Conservation (phyloP, 1,140 invertebrate species). For the Metaphire vulgaris region DNA sequence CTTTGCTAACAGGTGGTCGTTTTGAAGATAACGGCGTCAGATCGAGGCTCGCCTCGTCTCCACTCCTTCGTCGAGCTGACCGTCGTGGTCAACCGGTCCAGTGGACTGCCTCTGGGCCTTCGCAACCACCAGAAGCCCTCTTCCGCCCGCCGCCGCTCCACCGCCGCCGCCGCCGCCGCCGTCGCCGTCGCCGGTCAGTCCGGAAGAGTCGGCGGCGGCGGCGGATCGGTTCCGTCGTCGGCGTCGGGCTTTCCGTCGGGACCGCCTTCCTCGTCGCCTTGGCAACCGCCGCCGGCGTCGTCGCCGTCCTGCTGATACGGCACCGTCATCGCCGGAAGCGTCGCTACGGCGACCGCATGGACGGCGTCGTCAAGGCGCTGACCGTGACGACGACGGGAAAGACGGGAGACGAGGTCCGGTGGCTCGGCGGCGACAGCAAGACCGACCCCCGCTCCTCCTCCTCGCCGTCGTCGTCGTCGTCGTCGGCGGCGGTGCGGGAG, state of each 20-base stretch:
- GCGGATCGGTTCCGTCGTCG: background rate
- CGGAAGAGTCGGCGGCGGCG: too few species aligned
- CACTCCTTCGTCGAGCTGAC: background rate
- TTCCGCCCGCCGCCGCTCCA: background rate
- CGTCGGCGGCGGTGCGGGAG: too few species aligned
- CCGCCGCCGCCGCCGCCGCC: too few species aligned
- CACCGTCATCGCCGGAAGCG: background rate
- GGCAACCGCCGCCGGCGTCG: too few species aligned
- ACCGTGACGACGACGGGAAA: too few species aligned
- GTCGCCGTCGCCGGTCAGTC: too few species aligned
- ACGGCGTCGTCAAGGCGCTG: background rate
- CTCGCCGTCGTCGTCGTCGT: too few species aligned
- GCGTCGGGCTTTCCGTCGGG: background rate
- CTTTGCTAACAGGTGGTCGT: too few species aligned
- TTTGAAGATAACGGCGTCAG: background rate
- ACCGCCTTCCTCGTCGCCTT: background rate
- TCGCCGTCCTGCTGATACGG: too few species aligned
- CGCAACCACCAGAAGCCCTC: background rate
- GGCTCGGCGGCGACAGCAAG: too few species aligned
- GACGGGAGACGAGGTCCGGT: too few species aligned
- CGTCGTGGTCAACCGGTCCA: background rate
- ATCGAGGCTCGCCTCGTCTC: background rate
- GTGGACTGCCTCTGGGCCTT: background rate
- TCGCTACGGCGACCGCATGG: background rate
- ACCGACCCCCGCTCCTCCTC: too few species aligned